A percentile compares a stretch with the other conserved stretches of the same genome.
Conservation (phyloP, 2,888 invertebrate species). For the Hirtodrosophila trivittata region DNA sequence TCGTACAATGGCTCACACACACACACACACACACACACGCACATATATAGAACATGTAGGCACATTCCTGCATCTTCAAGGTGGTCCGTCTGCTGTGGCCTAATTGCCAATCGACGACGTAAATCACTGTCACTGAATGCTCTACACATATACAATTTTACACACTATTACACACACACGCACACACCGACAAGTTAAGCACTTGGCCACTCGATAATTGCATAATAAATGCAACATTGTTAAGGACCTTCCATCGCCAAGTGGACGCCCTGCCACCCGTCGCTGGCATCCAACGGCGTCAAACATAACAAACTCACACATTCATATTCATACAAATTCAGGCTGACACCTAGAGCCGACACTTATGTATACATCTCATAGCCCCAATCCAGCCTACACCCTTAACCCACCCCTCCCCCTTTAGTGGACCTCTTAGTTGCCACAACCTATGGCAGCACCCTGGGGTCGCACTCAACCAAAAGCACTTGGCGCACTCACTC, state of each 20-base stretch:
- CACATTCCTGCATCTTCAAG: conserved; percentile 65
- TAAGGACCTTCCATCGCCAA: conserved; percentile 48
- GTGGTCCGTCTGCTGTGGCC: conserved; percentile 44
- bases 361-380: conserved; percentile 22
- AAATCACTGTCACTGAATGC: conserved; percentile 73
- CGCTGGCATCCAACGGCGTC: conserved; percentile 32
- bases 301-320: conserved; percentile 49
- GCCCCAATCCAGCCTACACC: conserved; percentile 4
- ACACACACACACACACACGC: conserved; percentile 9
- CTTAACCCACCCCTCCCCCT: background rate
- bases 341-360: conserved; percentile 65
- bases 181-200: conserved; percentile 27
- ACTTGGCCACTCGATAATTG: conserved; percentile 75
- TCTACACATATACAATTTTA: conserved; percentile 25
- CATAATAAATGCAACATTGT: conserved; percentile 80
- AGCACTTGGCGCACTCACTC: conserved; percentile 74
- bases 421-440: conserved; percentile 9
- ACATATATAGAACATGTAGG: conserved; percentile 18
- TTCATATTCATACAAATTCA: conserved; percentile 62
- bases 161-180: conserved; percentile 7
- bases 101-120: conserved; percentile 79
- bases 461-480: conserved; percentile 58
- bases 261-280: conserved; percentile 10
- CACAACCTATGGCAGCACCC: conserved; percentile 9
- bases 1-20: conserved; percentile 51